A percentile compares a stretch with the other conserved stretches of the same genome.
phyloP scores from a whole-genome alignment of 1,140 invertebrate genomes.

The Drosophila carrolli region DNA sequence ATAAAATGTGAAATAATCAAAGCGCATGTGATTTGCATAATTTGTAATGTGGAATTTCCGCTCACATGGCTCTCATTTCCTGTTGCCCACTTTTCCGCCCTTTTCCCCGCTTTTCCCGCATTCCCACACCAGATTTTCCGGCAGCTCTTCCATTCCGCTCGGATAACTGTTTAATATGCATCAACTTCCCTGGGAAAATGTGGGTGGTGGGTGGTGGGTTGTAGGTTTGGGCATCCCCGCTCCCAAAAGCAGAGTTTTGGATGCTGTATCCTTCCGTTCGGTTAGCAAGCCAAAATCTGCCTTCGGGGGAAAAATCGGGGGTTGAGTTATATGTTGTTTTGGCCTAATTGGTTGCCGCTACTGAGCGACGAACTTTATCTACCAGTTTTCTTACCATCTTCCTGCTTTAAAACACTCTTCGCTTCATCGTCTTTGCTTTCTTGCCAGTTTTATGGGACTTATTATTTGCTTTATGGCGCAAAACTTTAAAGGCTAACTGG shows the following conservation, averaged over 20 bases:
- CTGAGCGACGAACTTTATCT: constrained; percentile 50
- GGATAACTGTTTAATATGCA: constrained; percentile 77
- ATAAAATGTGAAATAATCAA: constrained; percentile 74
- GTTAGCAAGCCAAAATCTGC: constrained; percentile 42
- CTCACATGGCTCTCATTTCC: constrained; percentile 77
- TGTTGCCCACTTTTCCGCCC: constrained; percentile 20
- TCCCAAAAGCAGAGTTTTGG: constrained; percentile 43
- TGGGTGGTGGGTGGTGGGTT: not conserved
- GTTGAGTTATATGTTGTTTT: constrained; percentile 35
- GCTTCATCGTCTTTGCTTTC: not conserved
- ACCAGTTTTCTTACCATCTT: constrained; percentile 43
- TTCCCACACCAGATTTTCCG: constrained; percentile 12
- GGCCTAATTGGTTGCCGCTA: constrained; percentile 57
- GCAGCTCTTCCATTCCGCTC: constrained; percentile 47
- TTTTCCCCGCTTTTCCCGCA: not conserved
- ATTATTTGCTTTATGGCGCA: constrained; percentile 42
- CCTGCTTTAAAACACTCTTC: constrained; percentile 15
- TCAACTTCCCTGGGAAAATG: constrained; percentile 59
- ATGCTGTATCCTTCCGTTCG: constrained; percentile 58
- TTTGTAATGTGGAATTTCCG: constrained; percentile 77
- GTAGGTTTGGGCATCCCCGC: not conserved
- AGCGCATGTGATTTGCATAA: constrained; percentile 76
- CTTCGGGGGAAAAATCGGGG: constrained; percentile 13
- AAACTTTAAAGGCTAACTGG: constrained; percentile 47
- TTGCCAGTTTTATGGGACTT: constrained; percentile 35